Evolutionary conservation across 92 coral and sea anemone genomes (phyloP).

Genomic region (Porites evermanni): DNA sequence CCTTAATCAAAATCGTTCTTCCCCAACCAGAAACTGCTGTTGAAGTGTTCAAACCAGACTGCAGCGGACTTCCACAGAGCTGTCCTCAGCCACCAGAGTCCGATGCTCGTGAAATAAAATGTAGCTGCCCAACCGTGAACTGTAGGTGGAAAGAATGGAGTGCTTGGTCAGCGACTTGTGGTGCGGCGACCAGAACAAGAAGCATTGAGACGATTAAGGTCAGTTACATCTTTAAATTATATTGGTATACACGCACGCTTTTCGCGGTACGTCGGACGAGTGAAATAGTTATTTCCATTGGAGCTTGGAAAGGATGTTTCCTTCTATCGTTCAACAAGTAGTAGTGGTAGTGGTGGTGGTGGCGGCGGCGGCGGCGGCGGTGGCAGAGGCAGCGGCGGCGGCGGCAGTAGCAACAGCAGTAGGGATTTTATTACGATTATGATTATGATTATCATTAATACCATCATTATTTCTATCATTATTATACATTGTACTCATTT

Average conservation of each 20-base stretch:
- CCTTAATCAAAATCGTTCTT: too few relatives aligned
- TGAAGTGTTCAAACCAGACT: slow-evolving; percentile 53
- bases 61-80: slow-evolving; percentile 75
- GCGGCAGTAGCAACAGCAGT: neutral
- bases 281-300: too few relatives aligned
- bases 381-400: neutral
- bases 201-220: slow-evolving; percentile 26
- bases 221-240: too few relatives aligned
- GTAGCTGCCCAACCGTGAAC: slow-evolving; percentile 71
- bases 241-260: too few relatives aligned
- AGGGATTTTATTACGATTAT: neutral
- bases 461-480: too few relatives aligned
- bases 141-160: slow-evolving; percentile 72
- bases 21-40: slow-evolving; percentile 40
- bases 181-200: slow-evolving; percentile 59
- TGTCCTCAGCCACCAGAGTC: slow-evolving; percentile 68
- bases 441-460: too few relatives aligned
- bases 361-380: neutral
- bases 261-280: too few relatives aligned
- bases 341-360: neutral
- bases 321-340: neutral
- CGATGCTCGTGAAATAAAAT: slow-evolving; percentile 66
- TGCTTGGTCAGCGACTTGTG: slow-evolving; percentile 78
- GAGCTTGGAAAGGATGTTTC: too few relatives aligned
- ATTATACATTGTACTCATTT: too few relatives aligned